Conservation (phyloP, 2,888 invertebrate species). For the Raillietiella orientalis region DNA sequence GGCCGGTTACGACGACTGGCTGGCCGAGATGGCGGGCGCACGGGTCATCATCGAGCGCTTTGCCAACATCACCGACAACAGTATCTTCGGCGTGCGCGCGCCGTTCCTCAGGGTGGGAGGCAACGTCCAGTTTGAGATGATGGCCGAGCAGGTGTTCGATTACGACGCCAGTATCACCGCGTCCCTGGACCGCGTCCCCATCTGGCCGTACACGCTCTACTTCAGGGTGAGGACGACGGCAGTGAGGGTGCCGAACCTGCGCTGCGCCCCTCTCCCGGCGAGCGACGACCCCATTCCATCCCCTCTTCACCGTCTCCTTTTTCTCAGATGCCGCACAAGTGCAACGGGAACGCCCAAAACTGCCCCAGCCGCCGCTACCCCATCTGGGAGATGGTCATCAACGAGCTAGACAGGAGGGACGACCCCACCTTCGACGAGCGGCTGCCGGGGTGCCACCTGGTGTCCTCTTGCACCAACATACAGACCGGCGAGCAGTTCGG, state of each 20-base stretch:
- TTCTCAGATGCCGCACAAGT: conserved; percentile 84
- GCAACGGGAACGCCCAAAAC: conserved; percentile 73
- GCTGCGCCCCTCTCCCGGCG: too few species aligned
- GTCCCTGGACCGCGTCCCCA: conserved; percentile 52
- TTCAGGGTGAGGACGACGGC: too few species aligned
- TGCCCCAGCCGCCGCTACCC: conserved; percentile 51
- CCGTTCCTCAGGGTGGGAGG: conserved; percentile 70
- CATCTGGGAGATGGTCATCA: conserved; percentile 91
- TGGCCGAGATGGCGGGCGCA: conserved; percentile 76
- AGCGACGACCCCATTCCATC: too few species aligned
- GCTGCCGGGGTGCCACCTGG: conserved; percentile 67
- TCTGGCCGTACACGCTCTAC: conserved; percentile 91
- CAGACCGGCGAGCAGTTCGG: conserved; percentile 67
- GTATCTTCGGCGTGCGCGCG: conserved; percentile 50
- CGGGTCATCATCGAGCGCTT: conserved; percentile 42
- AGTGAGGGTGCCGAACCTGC: too few species aligned
- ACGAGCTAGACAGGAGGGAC: conserved; percentile 67
- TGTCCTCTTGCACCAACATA: conserved; percentile 73
- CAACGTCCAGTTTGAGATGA: conserved; percentile 85
- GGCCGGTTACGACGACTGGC: conserved; percentile 64
- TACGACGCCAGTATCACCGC: conserved; percentile 85
- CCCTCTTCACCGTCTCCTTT: too few species aligned
- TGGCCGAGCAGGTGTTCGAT: conserved; percentile 75
- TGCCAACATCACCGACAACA: conserved; percentile 66
- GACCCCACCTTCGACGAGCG: conserved; percentile 79